Percentiles rank a stretch among this genome's conserved stretches.
These are phyloP conservation scores for Baccha elongata DNA, from an alignment of 2,888 invertebrate genomes.

Conservation along the genomic window DNA sequence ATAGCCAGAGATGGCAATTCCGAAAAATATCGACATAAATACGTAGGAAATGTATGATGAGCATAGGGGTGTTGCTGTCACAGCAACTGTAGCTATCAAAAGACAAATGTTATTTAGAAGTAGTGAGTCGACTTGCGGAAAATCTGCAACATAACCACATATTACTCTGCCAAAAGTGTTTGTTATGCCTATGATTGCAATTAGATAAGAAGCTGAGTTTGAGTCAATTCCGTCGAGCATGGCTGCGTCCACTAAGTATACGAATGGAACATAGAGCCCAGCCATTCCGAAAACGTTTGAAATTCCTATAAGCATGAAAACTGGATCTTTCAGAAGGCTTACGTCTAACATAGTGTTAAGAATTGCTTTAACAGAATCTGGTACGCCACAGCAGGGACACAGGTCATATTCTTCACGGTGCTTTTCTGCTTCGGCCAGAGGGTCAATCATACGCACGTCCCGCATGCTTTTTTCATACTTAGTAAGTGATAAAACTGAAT, in stretches of 20 bases:
- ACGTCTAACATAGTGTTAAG: conserved; percentile 95
- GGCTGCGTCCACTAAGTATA: conserved; percentile 94
- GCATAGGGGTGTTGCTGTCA: conserved; percentile 93
- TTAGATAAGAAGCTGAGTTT: conserved; percentile 84
- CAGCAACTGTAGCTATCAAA: conserved; percentile 93
- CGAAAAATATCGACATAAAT: conserved; percentile 93
- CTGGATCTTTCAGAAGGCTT: conserved; percentile 92
- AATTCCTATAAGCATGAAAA: conserved; percentile 95
- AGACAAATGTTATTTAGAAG: conserved; percentile 96
- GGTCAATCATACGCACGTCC: conserved; percentile 84
- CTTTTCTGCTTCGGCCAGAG: conserved; percentile 82
- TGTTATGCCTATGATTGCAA: conserved; percentile 90
- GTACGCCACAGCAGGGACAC: conserved; percentile 90
- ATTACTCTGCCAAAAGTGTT: conserved; percentile 96
- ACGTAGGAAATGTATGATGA: conserved; percentile 89
- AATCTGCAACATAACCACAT: conserved; percentile 95
- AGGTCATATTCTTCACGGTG: conserved; percentile 87
- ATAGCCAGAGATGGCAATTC: conserved; percentile 96
- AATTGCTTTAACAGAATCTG: conserved; percentile 91
- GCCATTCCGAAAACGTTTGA: conserved; percentile 99
- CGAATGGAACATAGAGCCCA: conserved; percentile 98
- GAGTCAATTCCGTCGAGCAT: conserved; percentile 87
- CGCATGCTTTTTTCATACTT: conserved; percentile 86
- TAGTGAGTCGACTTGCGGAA: conserved; percentile 95
- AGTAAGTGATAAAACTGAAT: conserved; percentile 95